Percentiles rank a stretch among this genome's conserved stretches.
phyloP scores from a whole-genome alignment of 2,888 invertebrate genomes.

The Tenthredo notha region DNA sequence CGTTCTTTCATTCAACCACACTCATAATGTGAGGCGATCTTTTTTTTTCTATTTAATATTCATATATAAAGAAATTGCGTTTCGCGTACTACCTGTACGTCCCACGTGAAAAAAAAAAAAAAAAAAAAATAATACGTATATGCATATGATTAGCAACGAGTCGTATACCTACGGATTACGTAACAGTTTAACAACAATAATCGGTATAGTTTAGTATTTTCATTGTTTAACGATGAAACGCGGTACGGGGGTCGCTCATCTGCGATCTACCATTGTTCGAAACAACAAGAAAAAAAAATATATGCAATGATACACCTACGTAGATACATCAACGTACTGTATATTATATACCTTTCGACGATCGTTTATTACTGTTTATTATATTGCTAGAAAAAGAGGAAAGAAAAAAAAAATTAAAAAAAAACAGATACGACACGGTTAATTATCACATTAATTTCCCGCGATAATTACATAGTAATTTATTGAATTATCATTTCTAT shows the following conservation, averaged over 20 bases:
- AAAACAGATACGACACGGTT: slow-evolving; percentile 14
- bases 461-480: not conserved
- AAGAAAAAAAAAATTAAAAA: not conserved
- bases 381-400: not conserved
- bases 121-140: not conserved
- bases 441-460: not conserved
- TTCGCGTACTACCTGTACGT: not conserved
- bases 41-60: too few relatives aligned
- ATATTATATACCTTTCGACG: not conserved
- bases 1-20: not conserved
- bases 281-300: not conserved
- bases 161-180: not conserved
- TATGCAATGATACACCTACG: not conserved
- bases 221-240: slow-evolving; percentile 7
- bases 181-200: slow-evolving; percentile 8
- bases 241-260: not conserved
- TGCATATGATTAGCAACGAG: not conserved
- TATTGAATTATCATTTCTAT: not conserved
- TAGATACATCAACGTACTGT: not conserved
- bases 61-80: not conserved
- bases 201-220: slow-evolving; percentile 5
- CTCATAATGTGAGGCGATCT: not conserved
- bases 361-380: not conserved
- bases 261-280: not conserved
- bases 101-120: not conserved